Percentiles rank a stretch among this genome's conserved stretches.
phyloP scores from a whole-genome alignment of 2,888 invertebrate genomes.

The Drosophila nr. fundita region DNA sequence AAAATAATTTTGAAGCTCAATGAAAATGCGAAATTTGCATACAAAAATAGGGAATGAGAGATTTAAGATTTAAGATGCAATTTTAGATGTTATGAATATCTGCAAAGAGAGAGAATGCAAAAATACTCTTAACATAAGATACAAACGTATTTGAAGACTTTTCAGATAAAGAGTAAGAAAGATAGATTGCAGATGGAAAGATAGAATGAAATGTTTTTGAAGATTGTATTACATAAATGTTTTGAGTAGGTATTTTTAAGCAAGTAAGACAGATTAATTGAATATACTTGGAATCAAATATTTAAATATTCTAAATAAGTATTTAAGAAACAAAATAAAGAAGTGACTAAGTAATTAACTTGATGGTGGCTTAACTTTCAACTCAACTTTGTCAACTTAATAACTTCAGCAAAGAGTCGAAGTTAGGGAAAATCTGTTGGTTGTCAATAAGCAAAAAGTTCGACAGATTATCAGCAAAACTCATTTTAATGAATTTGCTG shows the following conservation, averaged over 20 bases:
- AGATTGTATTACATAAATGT: too few species aligned
- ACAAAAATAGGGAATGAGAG: not conserved
- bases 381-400: not conserved
- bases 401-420: not conserved
- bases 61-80: not conserved
- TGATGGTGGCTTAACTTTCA: not conserved
- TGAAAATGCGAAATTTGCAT: not conserved
- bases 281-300: rapidly evolving
- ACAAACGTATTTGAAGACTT: not conserved
- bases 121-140: not conserved
- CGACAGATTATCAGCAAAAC: not conserved
- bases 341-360: not conserved
- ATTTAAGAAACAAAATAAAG: not conserved
- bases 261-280: not conserved
- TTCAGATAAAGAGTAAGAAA: not conserved
- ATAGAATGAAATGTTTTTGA: not conserved
- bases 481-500: not conserved
- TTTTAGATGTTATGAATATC: not conserved
- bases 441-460: not conserved
- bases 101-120: not conserved
- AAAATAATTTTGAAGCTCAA: not conserved
- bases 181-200: too few species aligned
- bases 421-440: not conserved
- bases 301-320: not conserved
- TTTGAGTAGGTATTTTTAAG: not conserved